These are phyloP conservation scores for Siphonodentalium dalli DNA, from an alignment of 2,888 invertebrate genomes.

Conservation along the genomic window DNA sequence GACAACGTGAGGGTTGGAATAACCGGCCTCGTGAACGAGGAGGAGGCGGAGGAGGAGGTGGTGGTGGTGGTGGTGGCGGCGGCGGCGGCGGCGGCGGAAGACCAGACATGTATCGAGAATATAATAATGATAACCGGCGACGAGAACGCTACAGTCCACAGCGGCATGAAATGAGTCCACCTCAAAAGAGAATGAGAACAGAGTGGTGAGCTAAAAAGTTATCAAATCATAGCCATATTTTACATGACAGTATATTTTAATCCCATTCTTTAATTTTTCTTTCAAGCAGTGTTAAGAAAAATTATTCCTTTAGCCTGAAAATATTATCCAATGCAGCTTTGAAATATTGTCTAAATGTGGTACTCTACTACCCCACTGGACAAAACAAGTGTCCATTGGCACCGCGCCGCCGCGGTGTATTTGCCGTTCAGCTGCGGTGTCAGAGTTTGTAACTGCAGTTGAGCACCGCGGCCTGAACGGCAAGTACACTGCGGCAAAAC, in stretches of 20 bases:
- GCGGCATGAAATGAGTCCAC: constrained; percentile 59
- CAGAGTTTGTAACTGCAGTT: too few species aligned
- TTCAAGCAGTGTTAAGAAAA: too few species aligned
- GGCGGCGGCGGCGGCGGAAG: constrained; percentile 45
- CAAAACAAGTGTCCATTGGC: too few species aligned
- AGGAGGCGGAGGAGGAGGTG: constrained; percentile 6
- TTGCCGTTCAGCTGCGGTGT: too few species aligned
- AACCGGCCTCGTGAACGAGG: constrained; percentile 13
- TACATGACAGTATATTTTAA: constrained; percentile 12
- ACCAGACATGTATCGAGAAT: constrained; percentile 51
- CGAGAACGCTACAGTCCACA: constrained; percentile 57
- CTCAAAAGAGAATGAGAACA: constrained; percentile 63
- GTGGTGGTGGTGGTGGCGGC: constrained; percentile 46
- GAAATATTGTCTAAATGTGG: too few species aligned
- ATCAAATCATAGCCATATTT: background rate
- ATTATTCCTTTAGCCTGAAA: too few species aligned
- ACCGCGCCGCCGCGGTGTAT: too few species aligned
- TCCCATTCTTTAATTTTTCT: constrained; percentile 5
- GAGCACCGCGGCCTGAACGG: too few species aligned
- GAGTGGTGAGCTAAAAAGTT: constrained; percentile 53
- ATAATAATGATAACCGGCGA: constrained; percentile 53
- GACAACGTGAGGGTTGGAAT: constrained; percentile 3
- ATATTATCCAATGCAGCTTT: too few species aligned
- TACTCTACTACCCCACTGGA: too few species aligned
- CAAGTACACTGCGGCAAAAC: too few species aligned